Conservation (phyloP, 2,888 invertebrate genomes). For the Ophraella communa region DNA sequence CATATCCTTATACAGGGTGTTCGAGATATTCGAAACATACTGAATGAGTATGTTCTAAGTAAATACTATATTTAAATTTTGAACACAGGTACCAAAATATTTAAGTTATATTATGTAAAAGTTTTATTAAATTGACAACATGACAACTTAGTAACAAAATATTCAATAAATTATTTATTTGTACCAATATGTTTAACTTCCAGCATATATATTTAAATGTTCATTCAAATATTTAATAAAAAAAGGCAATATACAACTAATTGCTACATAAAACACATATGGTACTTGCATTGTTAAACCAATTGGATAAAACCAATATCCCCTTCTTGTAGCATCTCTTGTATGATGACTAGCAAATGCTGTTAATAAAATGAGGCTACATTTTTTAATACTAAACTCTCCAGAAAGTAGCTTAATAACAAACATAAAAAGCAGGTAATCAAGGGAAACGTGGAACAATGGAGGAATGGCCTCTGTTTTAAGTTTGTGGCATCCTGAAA, state of each 20-base stretch:
- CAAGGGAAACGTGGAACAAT: constrained; percentile 70
- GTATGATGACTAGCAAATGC: constrained; percentile 76
- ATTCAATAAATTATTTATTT: no score
- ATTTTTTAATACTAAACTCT: constrained; percentile 52
- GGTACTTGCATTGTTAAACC: constrained; percentile 68
- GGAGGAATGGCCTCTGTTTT: constrained; percentile 69
- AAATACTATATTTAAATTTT: no score
- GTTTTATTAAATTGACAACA: no score
- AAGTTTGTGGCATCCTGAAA: constrained; percentile 71
- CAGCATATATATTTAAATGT: neutral
- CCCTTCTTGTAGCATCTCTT: constrained; percentile 73
- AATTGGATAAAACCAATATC: constrained; percentile 73
- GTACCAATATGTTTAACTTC: neutral
- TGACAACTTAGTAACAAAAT: no score
- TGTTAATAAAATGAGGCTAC: constrained; percentile 65
- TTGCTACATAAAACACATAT: constrained; percentile 63
- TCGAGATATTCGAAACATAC: no score
- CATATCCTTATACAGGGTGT: no score
- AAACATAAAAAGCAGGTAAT: constrained; percentile 58
- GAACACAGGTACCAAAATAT: no score
- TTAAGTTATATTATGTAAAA: no score
- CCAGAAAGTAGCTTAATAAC: constrained; percentile 51
- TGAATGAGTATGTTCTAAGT: no score
- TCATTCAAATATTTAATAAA: constrained; percentile 45
- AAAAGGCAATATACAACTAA: constrained; percentile 65